Evolutionary conservation across 2,797 vertebrate genomes (phyloP).

Genomic region (Muscicapa comitata): DNA sequence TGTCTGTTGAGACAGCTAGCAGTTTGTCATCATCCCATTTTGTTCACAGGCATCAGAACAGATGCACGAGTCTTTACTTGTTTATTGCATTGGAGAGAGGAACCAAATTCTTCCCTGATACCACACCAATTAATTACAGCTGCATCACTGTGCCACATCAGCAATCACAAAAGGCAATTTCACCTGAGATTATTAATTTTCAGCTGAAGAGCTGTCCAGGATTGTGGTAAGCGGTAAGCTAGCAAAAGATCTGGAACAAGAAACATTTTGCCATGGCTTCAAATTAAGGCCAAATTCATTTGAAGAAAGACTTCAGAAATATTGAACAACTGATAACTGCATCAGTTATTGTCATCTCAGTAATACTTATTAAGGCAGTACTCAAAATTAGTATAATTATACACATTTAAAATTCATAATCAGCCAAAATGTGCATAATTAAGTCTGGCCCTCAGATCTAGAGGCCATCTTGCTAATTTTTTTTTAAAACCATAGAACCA

Average conservation of each 20-base stretch:
- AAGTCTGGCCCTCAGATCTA: not conserved
- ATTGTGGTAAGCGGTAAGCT: not conserved
- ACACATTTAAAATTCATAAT: not conserved
- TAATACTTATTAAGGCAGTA: not conserved
- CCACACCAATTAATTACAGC: not conserved
- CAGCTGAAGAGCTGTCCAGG: not conserved
- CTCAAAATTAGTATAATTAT: not conserved
- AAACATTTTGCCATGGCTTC: not conserved
- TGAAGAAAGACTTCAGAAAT: not conserved
- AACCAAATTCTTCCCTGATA: not conserved
- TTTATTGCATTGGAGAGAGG: not conserved
- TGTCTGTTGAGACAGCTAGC: not conserved
- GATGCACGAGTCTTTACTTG: not conserved
- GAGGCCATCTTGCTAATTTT: not conserved
- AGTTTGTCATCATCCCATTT: not conserved
- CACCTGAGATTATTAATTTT: not conserved
- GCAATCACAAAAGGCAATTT: not conserved
- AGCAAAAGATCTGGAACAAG: not conserved
- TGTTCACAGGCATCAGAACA: not conserved
- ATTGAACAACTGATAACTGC: not conserved
- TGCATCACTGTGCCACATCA: not conserved
- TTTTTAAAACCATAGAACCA: not conserved
- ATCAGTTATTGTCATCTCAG: not conserved
- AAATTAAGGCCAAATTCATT: not conserved
- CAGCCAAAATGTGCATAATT: not conserved